phyloP scores from a whole-genome alignment of 2,797 vertebrate species.

The Diglossa cyanea region DNA sequence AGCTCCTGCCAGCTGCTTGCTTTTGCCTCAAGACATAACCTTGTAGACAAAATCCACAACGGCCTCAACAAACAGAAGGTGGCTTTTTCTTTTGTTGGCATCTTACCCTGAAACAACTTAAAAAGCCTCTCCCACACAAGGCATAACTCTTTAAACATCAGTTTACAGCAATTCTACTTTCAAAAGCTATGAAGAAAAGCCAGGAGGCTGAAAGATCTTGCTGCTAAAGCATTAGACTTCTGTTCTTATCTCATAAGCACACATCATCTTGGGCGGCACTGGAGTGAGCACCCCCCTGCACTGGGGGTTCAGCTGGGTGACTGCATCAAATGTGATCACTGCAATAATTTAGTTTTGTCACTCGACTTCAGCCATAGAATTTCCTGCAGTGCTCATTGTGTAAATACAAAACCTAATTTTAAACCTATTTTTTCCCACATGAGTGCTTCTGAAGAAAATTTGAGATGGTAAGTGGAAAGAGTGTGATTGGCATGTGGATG shows the following conservation, averaged over 20 bases:
- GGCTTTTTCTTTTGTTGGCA: background rate
- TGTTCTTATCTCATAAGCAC: background rate
- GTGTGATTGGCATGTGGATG: background rate
- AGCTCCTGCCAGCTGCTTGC: conserved; percentile 1
- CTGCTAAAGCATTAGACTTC: background rate
- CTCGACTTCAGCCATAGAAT: background rate
- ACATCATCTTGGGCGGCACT: rapidly evolving
- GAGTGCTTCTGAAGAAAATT: background rate
- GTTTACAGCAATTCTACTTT: background rate
- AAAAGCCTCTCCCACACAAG: background rate
- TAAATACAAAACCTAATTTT: background rate
- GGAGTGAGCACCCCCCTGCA: background rate
- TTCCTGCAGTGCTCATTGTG: background rate
- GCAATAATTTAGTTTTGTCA: background rate
- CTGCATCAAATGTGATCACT: background rate
- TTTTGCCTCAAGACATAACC: conserved; percentile 1
- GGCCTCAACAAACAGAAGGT: background rate
- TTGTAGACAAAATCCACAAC: background rate
- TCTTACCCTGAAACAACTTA: background rate
- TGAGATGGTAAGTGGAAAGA: background rate
- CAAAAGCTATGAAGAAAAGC: background rate
- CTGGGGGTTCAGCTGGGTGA: background rate
- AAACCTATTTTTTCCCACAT: background rate
- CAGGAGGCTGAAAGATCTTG: background rate
- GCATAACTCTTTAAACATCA: background rate